Percentiles rank a stretch among this genome's conserved stretches.
phyloP scores from a whole-genome alignment of 2,888 invertebrate genomes.

The Thyatira batis region DNA sequence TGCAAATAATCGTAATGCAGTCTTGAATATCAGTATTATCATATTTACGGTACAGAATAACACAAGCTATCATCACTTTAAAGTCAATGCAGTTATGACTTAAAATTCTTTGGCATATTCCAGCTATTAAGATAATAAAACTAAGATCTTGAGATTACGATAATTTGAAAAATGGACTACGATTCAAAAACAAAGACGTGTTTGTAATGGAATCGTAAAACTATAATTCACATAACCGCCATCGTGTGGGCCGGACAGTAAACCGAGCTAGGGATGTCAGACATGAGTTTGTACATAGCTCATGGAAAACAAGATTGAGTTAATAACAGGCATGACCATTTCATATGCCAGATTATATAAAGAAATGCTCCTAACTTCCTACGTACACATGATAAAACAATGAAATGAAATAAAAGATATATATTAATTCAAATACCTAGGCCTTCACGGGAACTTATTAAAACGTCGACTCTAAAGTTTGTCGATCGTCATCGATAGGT shows the following conservation, averaged over 20 bases:
- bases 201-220: slow-evolving; percentile 11
- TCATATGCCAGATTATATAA: too few species aligned
- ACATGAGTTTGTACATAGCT: background rate
- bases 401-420: too few species aligned
- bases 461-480: too few species aligned
- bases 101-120: background rate
- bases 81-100: background rate
- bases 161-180: slow-evolving; percentile 31
- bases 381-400: too few species aligned
- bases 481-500: too few species aligned
- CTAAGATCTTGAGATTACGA: slow-evolving; percentile 22
- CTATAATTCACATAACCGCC: slow-evolving; percentile 14
- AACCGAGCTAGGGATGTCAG: slow-evolving; percentile 15
- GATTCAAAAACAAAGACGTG: slow-evolving; percentile 20
- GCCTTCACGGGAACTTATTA: too few species aligned
- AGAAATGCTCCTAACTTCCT: too few species aligned
- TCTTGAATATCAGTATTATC: background rate
- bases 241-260: slow-evolving; percentile 25
- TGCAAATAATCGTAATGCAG: slow-evolving; percentile 3
- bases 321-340: too few species aligned
- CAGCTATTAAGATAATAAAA: background rate
- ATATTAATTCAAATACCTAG: too few species aligned
- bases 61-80: background rate
- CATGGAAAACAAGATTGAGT: background rate
- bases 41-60: background rate